Percentiles rank a stretch among this genome's conserved stretches.
phyloP scores from a whole-genome alignment of 2,797 vertebrate species.

The Chelon auratus region DNA sequence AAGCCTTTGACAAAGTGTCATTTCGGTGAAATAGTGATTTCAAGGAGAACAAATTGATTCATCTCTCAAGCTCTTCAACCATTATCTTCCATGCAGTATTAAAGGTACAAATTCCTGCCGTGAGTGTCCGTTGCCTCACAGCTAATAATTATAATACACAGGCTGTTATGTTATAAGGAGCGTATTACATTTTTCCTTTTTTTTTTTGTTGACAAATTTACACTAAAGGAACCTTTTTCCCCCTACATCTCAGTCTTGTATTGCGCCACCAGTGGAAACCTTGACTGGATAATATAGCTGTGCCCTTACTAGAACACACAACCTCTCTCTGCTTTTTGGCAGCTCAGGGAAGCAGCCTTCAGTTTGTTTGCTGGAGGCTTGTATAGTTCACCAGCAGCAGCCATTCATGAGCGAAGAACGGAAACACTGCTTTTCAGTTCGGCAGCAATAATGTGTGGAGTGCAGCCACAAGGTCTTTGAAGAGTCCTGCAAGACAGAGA shows the following conservation, averaged over 20 bases:
- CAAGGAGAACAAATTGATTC: constrained; percentile 21
- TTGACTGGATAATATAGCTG: constrained; percentile 27
- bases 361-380: constrained; percentile 50
- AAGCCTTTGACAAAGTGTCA: constrained; percentile 23
- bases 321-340: constrained; percentile 10
- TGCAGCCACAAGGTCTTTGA: constrained; percentile 49
- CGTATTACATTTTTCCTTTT: constrained; percentile 7
- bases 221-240: constrained; percentile 6
- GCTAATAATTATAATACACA: constrained; percentile 12
- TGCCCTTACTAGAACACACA: constrained; percentile 16
- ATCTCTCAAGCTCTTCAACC: constrained; percentile 27
- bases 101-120: constrained; percentile 34
- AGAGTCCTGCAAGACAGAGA: constrained; percentile 15
- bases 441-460: constrained; percentile 26
- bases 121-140: constrained; percentile 2
- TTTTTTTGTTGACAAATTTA: constrained; percentile 5
- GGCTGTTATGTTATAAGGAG: constrained; percentile 12
- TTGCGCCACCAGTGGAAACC: constrained; percentile 24
- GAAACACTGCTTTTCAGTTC: constrained; percentile 39
- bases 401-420: constrained; percentile 57
- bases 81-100: constrained; percentile 33
- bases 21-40: constrained; percentile 31
- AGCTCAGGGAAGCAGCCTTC: constrained; percentile 42
- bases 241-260: neutral
- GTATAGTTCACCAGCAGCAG: constrained; percentile 59